Evolutionary conservation across 2,888 invertebrate species (phyloP), one percentile per base, ranked within the genome.

Genomic region (Calliopum simillimum): DNA sequence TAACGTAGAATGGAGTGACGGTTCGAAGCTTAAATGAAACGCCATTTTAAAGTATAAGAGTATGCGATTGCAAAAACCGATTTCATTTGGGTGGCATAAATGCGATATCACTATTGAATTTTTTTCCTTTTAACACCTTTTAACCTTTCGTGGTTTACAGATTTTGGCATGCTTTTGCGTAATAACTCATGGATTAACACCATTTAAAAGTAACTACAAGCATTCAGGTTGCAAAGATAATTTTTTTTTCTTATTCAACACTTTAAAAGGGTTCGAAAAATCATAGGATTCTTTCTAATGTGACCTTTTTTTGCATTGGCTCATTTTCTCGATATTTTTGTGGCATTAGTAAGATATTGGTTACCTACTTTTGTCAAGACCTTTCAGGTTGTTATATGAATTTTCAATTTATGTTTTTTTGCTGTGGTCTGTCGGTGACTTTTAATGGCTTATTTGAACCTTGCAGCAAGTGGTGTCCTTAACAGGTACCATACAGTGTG

Each of bases 171-270:
- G 82, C 82, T 84, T 83, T 83, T 81, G 79, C 77, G 80, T 79
- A 84, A 83, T 83, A 83, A 83, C 84, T 83, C 82, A 83, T 81
- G 84, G 82, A 83, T 83, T 83, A 83, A 83, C 82, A 83, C 82
- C 83, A 80, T 83, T 84, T 84, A n/a, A 81, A 68, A 68, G 79
- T 72, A 77, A 71, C n/a, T n/a, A 77, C 75, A 47, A 47, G 74
- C 11, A 8, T 12, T 33, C 2, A 16, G 16, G 25, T 41, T 58
- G 25, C 25, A 41, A 33, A 58, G 16, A 41, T 58, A 8, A 33
- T 33, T 23, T 41, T 19, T 53, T 53, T 51, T n/a, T n/a, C n/a
- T n/a, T 14, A 16, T 33, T 41, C 2, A 19, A 16, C 23, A n/a
- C 16, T 41, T 49, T 44, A 55, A 56, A 33, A 41, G 25, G 41